phyloP scores from a whole-genome alignment of 2,113 vertebrate species.

The Corythornis cristatus region DNA sequence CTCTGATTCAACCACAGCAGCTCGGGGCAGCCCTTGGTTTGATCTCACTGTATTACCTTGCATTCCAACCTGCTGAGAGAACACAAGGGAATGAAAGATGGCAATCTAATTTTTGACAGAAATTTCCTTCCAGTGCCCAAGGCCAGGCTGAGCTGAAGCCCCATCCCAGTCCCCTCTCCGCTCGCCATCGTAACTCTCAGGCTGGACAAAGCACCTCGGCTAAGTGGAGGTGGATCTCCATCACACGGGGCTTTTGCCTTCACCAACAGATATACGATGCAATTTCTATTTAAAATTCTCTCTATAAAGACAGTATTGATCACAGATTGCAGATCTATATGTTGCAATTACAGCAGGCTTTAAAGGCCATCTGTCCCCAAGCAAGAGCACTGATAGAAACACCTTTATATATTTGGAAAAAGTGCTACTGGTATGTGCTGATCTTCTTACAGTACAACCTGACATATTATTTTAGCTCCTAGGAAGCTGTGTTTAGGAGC shows the following conservation, averaged over 20 bases:
- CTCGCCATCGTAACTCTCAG: not conserved
- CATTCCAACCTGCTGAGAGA: not conserved
- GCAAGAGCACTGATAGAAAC: not conserved
- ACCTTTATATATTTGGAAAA: not conserved
- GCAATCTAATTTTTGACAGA: not conserved
- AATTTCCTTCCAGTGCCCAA: not conserved
- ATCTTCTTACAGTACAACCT: not conserved
- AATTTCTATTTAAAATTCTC: slow-evolving; percentile 71
- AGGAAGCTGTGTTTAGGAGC: not conserved
- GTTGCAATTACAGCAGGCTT: slow-evolving; percentile 61
- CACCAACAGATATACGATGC: slow-evolving; percentile 52
- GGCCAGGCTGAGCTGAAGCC: not conserved
- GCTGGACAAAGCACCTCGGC: not conserved
- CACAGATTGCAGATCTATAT: slow-evolving; percentile 65
- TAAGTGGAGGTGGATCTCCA: not conserved
- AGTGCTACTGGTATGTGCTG: not conserved
- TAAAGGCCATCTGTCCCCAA: slow-evolving; percentile 52
- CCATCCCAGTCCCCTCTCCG: not conserved
- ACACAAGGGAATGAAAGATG: not conserved
- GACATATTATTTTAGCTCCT: not conserved
- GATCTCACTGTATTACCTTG: not conserved
- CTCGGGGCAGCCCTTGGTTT: not conserved
- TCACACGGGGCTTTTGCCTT: slow-evolving; percentile 27
- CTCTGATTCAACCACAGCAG: not conserved
- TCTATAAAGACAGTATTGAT: slow-evolving; percentile 68